A percentile compares a stretch with the other conserved stretches of the same genome.
phyloP scores from a whole-genome alignment of 92 coral and sea anemone species.

The Umimayanthus chanpuru region DNA sequence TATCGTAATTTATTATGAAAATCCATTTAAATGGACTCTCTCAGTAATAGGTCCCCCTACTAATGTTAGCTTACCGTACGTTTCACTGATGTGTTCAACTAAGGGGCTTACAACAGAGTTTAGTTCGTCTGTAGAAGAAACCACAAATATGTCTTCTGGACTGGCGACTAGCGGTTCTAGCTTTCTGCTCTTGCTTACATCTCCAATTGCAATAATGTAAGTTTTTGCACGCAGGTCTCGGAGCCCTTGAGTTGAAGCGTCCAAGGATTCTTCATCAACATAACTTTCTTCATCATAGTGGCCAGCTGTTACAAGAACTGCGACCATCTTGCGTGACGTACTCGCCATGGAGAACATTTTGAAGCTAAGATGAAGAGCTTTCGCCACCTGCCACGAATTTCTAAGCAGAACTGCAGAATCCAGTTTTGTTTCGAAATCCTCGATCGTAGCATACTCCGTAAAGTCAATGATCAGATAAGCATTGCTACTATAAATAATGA shows the following conservation, averaged over 20 bases:
- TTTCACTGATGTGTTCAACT: neutral
- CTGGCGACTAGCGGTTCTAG: neutral
- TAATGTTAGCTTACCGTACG: constrained; percentile 13
- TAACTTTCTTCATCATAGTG: neutral
- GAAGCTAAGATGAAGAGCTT: constrained; percentile 1
- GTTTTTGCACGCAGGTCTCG: constrained; percentile 7
- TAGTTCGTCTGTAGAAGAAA: neutral
- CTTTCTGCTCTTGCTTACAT: neutral
- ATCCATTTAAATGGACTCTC: too few species aligned
- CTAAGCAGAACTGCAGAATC: constrained; percentile 12
- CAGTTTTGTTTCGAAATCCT: constrained; percentile 5
- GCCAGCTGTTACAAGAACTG: constrained; percentile 15
- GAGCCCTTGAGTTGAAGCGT: constrained; percentile 3
- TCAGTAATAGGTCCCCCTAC: too few species aligned
- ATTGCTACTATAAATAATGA: constrained; percentile 64
- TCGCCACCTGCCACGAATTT: constrained; percentile 15
- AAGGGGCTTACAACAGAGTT: neutral
- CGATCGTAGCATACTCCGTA: constrained; percentile 29
- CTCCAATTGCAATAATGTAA: constrained; percentile 24
- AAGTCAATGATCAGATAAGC: constrained; percentile 33
- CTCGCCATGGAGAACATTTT: constrained; percentile 12
- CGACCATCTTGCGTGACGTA: neutral
- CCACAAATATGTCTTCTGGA: constrained; percentile 17
- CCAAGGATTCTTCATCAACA: neutral
- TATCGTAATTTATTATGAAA: too few species aligned